Conservation (phyloP, 2,797 vertebrate species). For the Pseudochaenichthys georgianus region DNA sequence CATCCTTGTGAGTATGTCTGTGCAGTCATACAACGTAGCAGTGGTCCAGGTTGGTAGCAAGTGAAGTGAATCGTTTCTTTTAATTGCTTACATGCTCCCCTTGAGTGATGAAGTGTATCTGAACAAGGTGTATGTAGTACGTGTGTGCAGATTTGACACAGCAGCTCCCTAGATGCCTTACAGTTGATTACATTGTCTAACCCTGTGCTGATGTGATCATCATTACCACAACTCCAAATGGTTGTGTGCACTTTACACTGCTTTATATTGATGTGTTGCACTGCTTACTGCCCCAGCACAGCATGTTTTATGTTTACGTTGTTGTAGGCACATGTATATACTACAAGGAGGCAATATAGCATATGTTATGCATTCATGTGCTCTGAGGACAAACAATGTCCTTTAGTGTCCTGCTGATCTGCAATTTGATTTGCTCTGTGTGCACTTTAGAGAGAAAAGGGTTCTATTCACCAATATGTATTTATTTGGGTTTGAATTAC, state of each 20-base stretch:
- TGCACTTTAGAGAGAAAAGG: slow-evolving; percentile 29
- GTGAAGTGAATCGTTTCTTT: slow-evolving; percentile 65
- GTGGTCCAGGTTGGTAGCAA: slow-evolving; percentile 39
- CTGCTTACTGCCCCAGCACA: slow-evolving; percentile 30
- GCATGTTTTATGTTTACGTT: slow-evolving; percentile 47
- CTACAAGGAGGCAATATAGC: slow-evolving; percentile 9
- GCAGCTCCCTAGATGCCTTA: slow-evolving; percentile 75
- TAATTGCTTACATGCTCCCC: slow-evolving; percentile 72
- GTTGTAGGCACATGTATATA: slow-evolving; percentile 58
- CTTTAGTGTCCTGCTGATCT: slow-evolving; percentile 46
- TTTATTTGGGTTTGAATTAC: neutral
- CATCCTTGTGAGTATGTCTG: slow-evolving; percentile 8
- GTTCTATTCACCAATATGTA: neutral
- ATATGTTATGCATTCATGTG: slow-evolving; percentile 17
- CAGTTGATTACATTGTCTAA: slow-evolving; percentile 86
- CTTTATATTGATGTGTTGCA: slow-evolving; percentile 53
- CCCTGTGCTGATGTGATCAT: slow-evolving; percentile 55
- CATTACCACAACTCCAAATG: slow-evolving; percentile 48
- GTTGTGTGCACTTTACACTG: slow-evolving; percentile 33
- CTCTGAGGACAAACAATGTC: slow-evolving; percentile 16
- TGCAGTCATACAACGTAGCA: slow-evolving; percentile 11
- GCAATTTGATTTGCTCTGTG: slow-evolving; percentile 31
- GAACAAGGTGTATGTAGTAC: slow-evolving; percentile 66
- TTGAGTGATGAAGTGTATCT: slow-evolving; percentile 72
- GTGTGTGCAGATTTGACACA: slow-evolving; percentile 79